These are phyloP conservation scores for Triplophysa bombifrons DNA, from an alignment of 2,797 vertebrate species.

Conservation along the genomic window DNA sequence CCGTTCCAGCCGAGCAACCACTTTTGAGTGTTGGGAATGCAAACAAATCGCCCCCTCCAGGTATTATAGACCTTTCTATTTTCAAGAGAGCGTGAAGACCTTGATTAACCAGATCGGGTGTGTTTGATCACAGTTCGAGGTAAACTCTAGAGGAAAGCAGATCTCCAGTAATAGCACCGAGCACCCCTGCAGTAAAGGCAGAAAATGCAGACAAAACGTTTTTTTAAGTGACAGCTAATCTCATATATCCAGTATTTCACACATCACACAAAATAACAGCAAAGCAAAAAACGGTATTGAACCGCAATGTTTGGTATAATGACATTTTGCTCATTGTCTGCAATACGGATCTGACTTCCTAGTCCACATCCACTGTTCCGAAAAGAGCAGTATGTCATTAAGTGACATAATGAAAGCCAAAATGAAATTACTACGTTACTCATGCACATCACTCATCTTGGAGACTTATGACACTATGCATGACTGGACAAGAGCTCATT, in stretches of 20 bases:
- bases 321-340: conserved; percentile 28
- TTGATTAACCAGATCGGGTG: not conserved
- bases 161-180: conserved; percentile 19
- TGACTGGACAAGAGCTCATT: conserved; percentile 44
- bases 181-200: conserved; percentile 22
- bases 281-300: conserved; percentile 43
- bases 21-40: not conserved
- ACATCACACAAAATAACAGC: conserved; percentile 34
- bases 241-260: conserved; percentile 44
- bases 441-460: conserved; percentile 30
- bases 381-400: conserved; percentile 6
- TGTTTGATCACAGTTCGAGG: conserved; percentile 9
- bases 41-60: not conserved
- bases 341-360: conserved; percentile 11
- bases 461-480: conserved; percentile 29
- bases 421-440: conserved; percentile 30
- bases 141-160: not conserved
- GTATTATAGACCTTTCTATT: not conserved
- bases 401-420: conserved; percentile 25
- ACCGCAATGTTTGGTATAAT: conserved; percentile 25
- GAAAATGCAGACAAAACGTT: conserved; percentile 39
- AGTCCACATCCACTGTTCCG: not conserved
- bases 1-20: not conserved
- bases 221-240: conserved; percentile 42
- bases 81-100: conserved; percentile 5